Evolutionary conservation across 2,113 vertebrate species (phyloP), one percentile per base, ranked within the genome.

Genomic region (Siniperca knerii): DNA sequence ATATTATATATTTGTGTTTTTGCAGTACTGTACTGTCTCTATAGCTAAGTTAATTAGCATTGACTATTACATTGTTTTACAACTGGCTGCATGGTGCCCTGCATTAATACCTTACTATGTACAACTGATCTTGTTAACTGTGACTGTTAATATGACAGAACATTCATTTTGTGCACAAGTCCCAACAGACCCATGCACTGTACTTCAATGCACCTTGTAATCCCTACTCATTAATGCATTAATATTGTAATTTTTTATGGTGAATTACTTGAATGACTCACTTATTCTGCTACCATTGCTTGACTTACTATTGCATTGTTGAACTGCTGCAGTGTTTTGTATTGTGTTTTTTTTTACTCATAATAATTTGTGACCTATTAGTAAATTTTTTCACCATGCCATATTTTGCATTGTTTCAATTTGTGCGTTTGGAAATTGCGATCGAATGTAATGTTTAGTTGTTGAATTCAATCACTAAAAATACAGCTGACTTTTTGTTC

Each of bases 151-250:
- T 84, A 21, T 65, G 16, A 73, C 58, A 54, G 37, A 77, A 52
- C 18, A 33, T 71, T 37, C 50, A 66, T 75, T 71, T 62, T 57
- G 25, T 73, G 21, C 35, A 52, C 16, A 2, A 21, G 5, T 50
- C n/a, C 37, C 64, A 33, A 23, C 13, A 52, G 35, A 75, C 29
- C 40, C 33, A 64, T 33, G 44, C 33, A 48, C 25, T 77, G 46
- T 33, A 66, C 60, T 68, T 85, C 1, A 67, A 50, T 71, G 44
- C 72, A 61, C 75, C 58, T 77, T 77, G 8, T 74, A 88, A 82
- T 87, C 66, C 57, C 46, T 37, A 18, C 68, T 88, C 55, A 82
- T 84, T 72, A 81, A 79, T 82, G 21, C 75, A 72, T 48, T 72
- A 0, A 55, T 57, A 55, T n/a, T 79, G 5, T 58, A 7, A 64